phyloP scores from a whole-genome alignment of 2,113 vertebrate genomes.

The human (Homo sapiens) region GRCh38 chr4:178152501-178153000 shows the following conservation, averaged over 20 bases:
- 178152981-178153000: slow-evolving; percentile 37
- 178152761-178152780: slow-evolving; percentile 61
- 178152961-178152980: neutral
- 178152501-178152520: neutral
- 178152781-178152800: slow-evolving; percentile 33
- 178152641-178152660: slow-evolving; percentile 15
- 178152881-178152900: slow-evolving; percentile 34
- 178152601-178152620: slow-evolving; percentile 18
- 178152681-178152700: neutral
- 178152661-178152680: slow-evolving; percentile 37
- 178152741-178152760: slow-evolving; percentile 39
- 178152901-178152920: neutral
- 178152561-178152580: neutral
- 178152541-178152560: neutral
- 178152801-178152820: slow-evolving; percentile 52
- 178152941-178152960: slow-evolving; percentile 48
- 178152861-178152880: slow-evolving; percentile 53
- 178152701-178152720: neutral
- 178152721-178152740: slow-evolving; percentile 19
- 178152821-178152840: slow-evolving; percentile 43
- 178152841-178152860: slow-evolving; percentile 60
- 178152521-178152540: neutral
- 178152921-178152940: slow-evolving; percentile 39
- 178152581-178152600: neutral
- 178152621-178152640: slow-evolving; percentile 39